phyloP scores from a whole-genome alignment of 2,888 invertebrate species.

The Lysandra coridon region DNA sequence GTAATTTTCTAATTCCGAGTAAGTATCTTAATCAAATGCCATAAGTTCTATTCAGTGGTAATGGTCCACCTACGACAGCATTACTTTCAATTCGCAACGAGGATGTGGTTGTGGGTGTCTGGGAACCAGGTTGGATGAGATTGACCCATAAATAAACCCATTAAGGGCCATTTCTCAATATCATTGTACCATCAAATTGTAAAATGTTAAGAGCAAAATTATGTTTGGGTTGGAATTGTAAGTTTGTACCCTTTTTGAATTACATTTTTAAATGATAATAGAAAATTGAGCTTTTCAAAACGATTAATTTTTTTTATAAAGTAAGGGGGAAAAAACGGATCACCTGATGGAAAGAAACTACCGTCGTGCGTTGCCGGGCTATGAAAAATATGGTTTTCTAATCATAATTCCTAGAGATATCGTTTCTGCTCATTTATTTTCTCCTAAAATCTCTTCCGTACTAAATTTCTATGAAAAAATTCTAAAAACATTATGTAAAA shows the following conservation, averaged over 20 bases:
- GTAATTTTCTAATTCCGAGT: conserved; percentile 14
- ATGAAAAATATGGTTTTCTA: not conserved
- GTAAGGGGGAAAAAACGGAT: no score
- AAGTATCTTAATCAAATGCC: conserved; percentile 10
- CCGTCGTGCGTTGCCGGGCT: not conserved
- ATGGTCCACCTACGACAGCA: conserved; percentile 19
- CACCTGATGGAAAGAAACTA: no score
- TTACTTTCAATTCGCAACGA: conserved; percentile 21
- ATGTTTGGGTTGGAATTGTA: not conserved
- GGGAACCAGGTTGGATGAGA: conserved; percentile 7
- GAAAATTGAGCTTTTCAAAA: no score
- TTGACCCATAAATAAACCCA: not conserved
- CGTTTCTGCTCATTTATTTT: no score
- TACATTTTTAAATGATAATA: no score
- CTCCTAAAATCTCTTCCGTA: no score
- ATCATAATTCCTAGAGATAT: no score
- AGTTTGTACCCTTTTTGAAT: no score
- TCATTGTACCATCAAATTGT: not conserved
- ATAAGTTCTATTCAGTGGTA: conserved; percentile 3
- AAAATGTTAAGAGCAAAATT: not conserved
- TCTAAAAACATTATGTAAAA: no score
- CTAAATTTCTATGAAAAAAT: no score
- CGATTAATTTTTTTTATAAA: no score
- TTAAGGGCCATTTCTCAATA: not conserved
- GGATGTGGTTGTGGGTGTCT: conserved; percentile 7